Evolutionary conservation across 1,140 invertebrate species (phyloP).

Genomic region (Bombus cullumanus): DNA sequence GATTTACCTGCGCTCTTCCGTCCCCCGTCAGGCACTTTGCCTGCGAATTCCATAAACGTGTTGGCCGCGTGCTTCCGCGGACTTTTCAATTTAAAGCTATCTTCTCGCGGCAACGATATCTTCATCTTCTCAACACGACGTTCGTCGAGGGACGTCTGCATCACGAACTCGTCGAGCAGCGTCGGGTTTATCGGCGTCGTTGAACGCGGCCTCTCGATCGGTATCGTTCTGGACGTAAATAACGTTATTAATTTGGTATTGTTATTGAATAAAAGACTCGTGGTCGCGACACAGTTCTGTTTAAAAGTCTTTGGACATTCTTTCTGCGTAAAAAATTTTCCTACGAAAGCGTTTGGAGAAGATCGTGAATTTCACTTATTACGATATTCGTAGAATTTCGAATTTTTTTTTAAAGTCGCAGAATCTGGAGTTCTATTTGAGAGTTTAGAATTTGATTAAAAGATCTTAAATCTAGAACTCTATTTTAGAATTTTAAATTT

Average conservation of each 20-base stretch:
- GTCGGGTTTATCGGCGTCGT: slow-evolving; percentile 91
- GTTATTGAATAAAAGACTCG: no score
- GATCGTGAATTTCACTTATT: no score
- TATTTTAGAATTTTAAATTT: no score
- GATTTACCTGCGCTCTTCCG: slow-evolving; percentile 67
- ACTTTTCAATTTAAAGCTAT: slow-evolving; percentile 81
- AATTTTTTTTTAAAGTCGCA: no score
- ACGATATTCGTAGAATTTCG: no score
- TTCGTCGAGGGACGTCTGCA: slow-evolving; percentile 77
- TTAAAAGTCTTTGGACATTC: no score
- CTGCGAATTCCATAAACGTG: slow-evolving; percentile 80
- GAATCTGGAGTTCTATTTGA: no score
- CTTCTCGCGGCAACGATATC: slow-evolving; percentile 87
- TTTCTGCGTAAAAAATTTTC: no score
- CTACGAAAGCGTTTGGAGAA: no score
- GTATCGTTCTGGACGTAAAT: slow-evolving; percentile 87
- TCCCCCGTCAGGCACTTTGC: slow-evolving; percentile 68
- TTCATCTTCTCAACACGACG: slow-evolving; percentile 85
- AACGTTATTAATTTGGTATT: neutral
- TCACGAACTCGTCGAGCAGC: slow-evolving; percentile 88
- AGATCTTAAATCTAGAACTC: no score
- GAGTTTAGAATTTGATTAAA: no score
- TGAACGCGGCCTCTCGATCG: slow-evolving; percentile 93
- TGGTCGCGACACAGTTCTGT: no score
- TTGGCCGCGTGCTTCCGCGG: slow-evolving; percentile 74